Percentiles rank a stretch among this genome's conserved stretches.
phyloP scores from a whole-genome alignment of 2,113 vertebrate species.

The Nanorana parkeri region DNA sequence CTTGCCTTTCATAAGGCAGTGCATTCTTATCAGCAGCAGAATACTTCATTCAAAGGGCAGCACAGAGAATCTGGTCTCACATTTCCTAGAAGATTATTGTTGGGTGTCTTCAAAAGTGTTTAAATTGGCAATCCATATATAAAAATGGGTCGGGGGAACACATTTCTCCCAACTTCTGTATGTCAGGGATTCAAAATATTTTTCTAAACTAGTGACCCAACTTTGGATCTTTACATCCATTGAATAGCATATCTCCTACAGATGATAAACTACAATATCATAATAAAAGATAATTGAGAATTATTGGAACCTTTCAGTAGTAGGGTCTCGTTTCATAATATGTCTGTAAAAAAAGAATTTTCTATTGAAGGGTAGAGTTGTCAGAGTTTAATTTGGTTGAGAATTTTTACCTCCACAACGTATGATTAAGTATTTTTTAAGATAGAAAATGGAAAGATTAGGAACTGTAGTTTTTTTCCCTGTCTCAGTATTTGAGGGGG shows the following conservation, averaged over 20 bases:
- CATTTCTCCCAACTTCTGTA: background rate
- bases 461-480: too few species aligned
- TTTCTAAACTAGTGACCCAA: constrained; percentile 23
- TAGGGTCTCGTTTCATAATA: too few species aligned
- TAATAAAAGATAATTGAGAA: background rate
- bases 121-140: constrained; percentile 19
- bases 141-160: constrained; percentile 20
- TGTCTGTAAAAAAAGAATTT: too few species aligned
- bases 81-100: constrained; percentile 29
- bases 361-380: too few species aligned
- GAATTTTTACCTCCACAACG: too few species aligned
- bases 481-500: too few species aligned
- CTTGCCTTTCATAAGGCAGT: constrained; percentile 22
- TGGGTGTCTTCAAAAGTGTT: constrained; percentile 34
- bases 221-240: background rate
- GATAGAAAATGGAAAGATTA: too few species aligned
- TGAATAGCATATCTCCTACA: background rate
- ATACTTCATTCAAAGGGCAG: constrained; percentile 46
- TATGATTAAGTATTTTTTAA: too few species aligned
- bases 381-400: too few species aligned
- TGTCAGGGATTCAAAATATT: constrained; percentile 10
- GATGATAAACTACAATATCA: background rate
- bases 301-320: too few species aligned
- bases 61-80: constrained; percentile 25
- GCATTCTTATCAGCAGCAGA: constrained; percentile 43